Evolutionary conservation across 1,140 invertebrate genomes (phyloP).

Genomic region (Gryon sp.): DNA sequence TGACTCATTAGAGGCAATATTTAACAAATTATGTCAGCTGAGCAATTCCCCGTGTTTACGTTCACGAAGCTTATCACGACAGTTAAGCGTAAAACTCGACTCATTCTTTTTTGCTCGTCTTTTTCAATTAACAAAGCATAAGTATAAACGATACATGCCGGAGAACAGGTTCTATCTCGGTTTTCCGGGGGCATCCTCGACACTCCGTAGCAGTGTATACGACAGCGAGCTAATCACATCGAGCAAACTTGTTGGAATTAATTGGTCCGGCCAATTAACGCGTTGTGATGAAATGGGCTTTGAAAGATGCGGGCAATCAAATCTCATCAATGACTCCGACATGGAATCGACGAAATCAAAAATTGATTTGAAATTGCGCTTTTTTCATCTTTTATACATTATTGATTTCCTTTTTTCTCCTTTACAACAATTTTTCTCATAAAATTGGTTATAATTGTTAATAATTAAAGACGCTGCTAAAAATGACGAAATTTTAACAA

Average conservation of each 20-base stretch:
- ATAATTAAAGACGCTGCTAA: background rate
- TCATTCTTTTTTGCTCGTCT: slow-evolving; percentile 31
- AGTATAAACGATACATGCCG: slow-evolving; percentile 53
- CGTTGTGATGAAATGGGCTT: slow-evolving; percentile 64
- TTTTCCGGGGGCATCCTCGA: slow-evolving; percentile 72
- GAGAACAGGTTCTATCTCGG: slow-evolving; percentile 74
- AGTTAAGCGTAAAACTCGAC: slow-evolving; percentile 13
- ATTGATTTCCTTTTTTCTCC: slow-evolving; percentile 14
- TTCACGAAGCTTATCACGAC: slow-evolving; percentile 37
- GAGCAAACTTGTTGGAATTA: slow-evolving; percentile 79
- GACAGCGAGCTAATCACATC: slow-evolving; percentile 66
- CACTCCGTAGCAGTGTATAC: slow-evolving; percentile 56
- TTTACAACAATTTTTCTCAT: background rate
- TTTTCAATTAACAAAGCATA: slow-evolving; percentile 62
- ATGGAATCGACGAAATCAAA: slow-evolving; percentile 30
- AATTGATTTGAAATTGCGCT: slow-evolving; percentile 54
- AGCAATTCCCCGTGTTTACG: slow-evolving; percentile 48
- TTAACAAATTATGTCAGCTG: slow-evolving; percentile 52
- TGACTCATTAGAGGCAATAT: slow-evolving; percentile 43
- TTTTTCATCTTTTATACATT: slow-evolving; percentile 7
- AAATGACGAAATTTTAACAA: background rate
- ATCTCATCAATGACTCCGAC: slow-evolving; percentile 26
- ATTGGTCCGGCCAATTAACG: slow-evolving; percentile 79
- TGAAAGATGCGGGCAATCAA: slow-evolving; percentile 61
- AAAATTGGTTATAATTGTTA: too few relatives aligned